Percentiles rank a stretch among this genome's conserved stretches.
phyloP scores from a whole-genome alignment of 1,140 invertebrate species.

The Dendrolimus punctatus region DNA sequence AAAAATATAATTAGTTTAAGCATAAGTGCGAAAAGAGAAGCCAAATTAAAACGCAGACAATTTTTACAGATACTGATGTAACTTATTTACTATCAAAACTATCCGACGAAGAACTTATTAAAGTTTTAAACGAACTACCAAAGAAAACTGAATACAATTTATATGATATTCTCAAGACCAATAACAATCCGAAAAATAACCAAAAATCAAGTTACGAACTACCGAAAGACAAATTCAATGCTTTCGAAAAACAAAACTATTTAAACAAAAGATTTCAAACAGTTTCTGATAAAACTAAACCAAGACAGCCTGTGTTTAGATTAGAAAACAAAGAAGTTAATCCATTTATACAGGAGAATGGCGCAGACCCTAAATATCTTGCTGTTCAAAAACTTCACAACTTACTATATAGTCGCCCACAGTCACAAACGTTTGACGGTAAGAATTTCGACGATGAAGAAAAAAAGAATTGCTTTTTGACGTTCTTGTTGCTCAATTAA shows the following conservation, averaged over 20 bases:
- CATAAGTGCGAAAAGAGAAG: no score
- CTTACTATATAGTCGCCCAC: constrained; percentile 30
- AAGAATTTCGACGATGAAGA: constrained; percentile 29
- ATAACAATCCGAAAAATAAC: constrained; percentile 18
- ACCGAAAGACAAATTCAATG: background rate
- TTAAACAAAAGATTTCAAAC: constrained; percentile 21
- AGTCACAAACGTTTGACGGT: constrained; percentile 8
- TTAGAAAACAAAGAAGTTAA: constrained; percentile 43
- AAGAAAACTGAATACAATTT: constrained; percentile 40
- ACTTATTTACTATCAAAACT: constrained; percentile 52
- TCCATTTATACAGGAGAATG: constrained; percentile 22
- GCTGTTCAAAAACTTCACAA: constrained; percentile 46
- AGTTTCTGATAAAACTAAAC: constrained; percentile 11
- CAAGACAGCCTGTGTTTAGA: constrained; percentile 31
- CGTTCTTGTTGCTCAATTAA: constrained; percentile 47
- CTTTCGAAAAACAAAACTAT: constrained; percentile 12
- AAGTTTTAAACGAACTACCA: constrained; percentile 40
- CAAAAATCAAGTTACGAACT: constrained; percentile 3
- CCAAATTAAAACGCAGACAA: no score
- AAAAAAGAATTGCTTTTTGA: constrained; percentile 55
- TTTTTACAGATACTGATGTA: constrained; percentile 34
- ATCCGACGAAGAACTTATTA: constrained; percentile 44
- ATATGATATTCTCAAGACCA: constrained; percentile 39
- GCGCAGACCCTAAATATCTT: constrained; percentile 26
- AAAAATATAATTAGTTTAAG: no score